Conservation (phyloP, 2,888 invertebrate genomes). For the Dromius quadrimaculatus region DNA sequence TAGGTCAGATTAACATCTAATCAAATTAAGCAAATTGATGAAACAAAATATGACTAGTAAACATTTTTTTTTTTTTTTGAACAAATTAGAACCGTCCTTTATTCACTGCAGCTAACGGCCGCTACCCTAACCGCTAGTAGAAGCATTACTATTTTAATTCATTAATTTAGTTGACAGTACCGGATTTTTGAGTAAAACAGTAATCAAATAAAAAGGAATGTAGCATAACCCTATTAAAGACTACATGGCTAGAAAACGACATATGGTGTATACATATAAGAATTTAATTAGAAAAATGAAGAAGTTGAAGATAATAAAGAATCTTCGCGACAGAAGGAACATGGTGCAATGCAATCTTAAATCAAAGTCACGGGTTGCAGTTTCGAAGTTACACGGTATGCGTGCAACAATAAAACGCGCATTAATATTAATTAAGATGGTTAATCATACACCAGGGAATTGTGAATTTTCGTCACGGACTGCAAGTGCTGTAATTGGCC, state of each 20-base stretch:
- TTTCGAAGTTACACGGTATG: slow-evolving; percentile 8
- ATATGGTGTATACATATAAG: slow-evolving; percentile 10
- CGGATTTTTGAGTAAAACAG: too few relatives aligned
- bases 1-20: background rate
- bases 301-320: background rate
- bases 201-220: too few relatives aligned
- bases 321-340: slow-evolving; percentile 8
- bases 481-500: slow-evolving; percentile 7
- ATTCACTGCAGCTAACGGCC: too few relatives aligned
- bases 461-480: slow-evolving; percentile 45
- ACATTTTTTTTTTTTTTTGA: background rate
- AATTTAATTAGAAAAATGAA: background rate
- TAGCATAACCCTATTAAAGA: too few relatives aligned
- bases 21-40: background rate
- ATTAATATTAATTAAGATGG: slow-evolving; percentile 52
- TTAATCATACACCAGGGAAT: slow-evolving; percentile 43
- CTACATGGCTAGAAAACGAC: slow-evolving; percentile 6
- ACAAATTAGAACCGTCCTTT: too few relatives aligned
- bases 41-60: background rate
- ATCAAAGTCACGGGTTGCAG: slow-evolving; percentile 14
- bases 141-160: too few relatives aligned
- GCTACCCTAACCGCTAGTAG: too few relatives aligned
- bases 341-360: slow-evolving; percentile 8
- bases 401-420: slow-evolving; percentile 44
- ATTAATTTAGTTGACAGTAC: too few relatives aligned